A percentile compares a stretch with the other conserved stretches of the same genome.
These are phyloP conservation scores for Glomeris maerens DNA, from an alignment of 1,140 invertebrate species.

Conservation along the genomic window DNA sequence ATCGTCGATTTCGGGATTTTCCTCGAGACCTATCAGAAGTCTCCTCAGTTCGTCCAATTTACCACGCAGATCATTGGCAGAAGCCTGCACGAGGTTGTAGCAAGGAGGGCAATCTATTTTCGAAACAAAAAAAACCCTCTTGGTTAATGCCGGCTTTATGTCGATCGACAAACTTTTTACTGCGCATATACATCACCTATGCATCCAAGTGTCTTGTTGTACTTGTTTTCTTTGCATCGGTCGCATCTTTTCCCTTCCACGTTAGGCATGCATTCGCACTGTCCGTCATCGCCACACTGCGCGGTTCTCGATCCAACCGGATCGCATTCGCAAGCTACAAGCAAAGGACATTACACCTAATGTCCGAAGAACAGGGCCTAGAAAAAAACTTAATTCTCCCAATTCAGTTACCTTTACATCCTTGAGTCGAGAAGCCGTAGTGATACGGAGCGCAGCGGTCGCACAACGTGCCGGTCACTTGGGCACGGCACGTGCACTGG, in stretches of 20 bases:
- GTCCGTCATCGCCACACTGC: slow-evolving; percentile 65
- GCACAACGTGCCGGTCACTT: slow-evolving; percentile 68
- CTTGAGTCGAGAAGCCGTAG: slow-evolving; percentile 75
- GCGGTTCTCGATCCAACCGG: slow-evolving; percentile 64
- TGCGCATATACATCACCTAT: slow-evolving; percentile 27
- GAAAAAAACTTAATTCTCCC: no score
- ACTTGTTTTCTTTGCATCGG: slow-evolving; percentile 84
- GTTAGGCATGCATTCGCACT: slow-evolving; percentile 72
- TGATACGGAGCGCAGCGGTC: slow-evolving; percentile 69
- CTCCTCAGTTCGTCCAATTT: slow-evolving; percentile 57
- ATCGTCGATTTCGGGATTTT: slow-evolving; percentile 65
- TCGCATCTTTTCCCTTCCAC: slow-evolving; percentile 83
- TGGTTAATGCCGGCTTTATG: neutral
- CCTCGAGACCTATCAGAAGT: slow-evolving; percentile 49
- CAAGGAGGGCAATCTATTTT: slow-evolving; percentile 66
- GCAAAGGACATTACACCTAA: neutral
- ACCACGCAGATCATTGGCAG: slow-evolving; percentile 59
- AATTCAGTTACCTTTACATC: slow-evolving; percentile 42
- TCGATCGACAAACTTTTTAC: slow-evolving; percentile 3
- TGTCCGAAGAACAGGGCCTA: neutral
- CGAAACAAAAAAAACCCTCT: neutral
- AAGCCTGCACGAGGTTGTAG: slow-evolving; percentile 82
- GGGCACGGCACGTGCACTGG: slow-evolving; percentile 70
- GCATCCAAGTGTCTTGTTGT: slow-evolving; percentile 67
- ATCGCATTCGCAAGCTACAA: slow-evolving; percentile 64